These are phyloP conservation scores for Netelia fuscicornis DNA, from an alignment of 2,888 invertebrate genomes.

Conservation along the genomic window DNA sequence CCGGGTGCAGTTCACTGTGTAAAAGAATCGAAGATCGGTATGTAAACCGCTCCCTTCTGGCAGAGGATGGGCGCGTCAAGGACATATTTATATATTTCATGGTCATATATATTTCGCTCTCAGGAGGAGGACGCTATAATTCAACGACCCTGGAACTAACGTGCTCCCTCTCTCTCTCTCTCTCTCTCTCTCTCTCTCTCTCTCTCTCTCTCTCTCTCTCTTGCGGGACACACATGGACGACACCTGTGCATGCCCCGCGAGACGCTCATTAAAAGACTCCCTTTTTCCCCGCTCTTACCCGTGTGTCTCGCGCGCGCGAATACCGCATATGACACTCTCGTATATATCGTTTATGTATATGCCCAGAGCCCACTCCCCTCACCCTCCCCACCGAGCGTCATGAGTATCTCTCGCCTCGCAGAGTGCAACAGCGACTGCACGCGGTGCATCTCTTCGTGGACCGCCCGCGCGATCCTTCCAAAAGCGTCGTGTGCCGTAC, in stretches of 20 bases:
- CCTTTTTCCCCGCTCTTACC: conserved; percentile 21
- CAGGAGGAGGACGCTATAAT: conserved; percentile 42
- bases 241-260: conserved; percentile 43
- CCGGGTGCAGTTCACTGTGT: no score
- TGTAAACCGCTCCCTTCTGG: no score
- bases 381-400: not conserved
- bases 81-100: not conserved
- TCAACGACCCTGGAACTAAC: conserved; percentile 12
- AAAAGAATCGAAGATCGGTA: no score
- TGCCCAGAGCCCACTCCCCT: not conserved
- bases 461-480: conserved; percentile 40
- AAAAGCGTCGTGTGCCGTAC: conserved; percentile 43
- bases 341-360: conserved; percentile 8
- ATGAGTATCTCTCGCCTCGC: not conserved
- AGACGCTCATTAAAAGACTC: conserved; percentile 57
- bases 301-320: not conserved
- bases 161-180: not conserved
- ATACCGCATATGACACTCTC: conserved; percentile 24
- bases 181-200: not conserved
- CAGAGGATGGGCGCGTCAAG: no score
- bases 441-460: conserved; percentile 33
- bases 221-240: conserved; percentile 43
- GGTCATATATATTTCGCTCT: not conserved
- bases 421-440: not conserved
- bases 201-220: not conserved